A percentile compares a stretch with the other conserved stretches of the same genome.
Evolutionary conservation across 2,888 invertebrate genomes (phyloP).

Genomic region (Mythimna lalbum): DNA sequence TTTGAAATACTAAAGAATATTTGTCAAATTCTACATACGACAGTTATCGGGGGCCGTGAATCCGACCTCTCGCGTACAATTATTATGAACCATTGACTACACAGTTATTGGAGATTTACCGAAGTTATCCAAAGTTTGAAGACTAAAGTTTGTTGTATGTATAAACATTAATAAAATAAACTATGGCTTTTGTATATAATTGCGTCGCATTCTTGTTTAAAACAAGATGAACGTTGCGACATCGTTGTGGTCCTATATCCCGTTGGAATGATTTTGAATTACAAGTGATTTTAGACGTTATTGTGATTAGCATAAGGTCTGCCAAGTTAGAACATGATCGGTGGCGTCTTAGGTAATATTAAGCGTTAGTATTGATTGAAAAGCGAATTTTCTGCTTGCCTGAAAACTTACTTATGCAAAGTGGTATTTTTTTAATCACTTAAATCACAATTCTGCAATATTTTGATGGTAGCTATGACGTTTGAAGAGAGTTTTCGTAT

Average conservation of each 20-base stretch:
- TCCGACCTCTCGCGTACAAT: conserved; percentile 69
- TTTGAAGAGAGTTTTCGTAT: neutral
- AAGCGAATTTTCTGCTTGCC: conserved; percentile 41
- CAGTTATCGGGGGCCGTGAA: conserved; percentile 71
- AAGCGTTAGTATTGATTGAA: conserved; percentile 36
- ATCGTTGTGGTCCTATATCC: conserved; percentile 52
- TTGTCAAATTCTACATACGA: conserved; percentile 86
- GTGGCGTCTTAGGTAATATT: conserved; percentile 26
- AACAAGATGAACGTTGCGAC: conserved; percentile 61
- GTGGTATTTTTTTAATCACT: conserved; percentile 6
- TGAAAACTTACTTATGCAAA: neutral
- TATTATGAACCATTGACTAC: conserved; percentile 66
- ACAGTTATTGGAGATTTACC: conserved; percentile 74
- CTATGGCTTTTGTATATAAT: conserved; percentile 75
- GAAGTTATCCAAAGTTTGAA: conserved; percentile 80
- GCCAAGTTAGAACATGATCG: conserved; percentile 38
- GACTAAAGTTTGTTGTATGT: conserved; percentile 72
- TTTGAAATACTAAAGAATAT: conserved; percentile 79
- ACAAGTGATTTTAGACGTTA: conserved; percentile 45
- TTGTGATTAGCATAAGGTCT: conserved; percentile 47
- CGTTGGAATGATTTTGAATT: conserved; percentile 39
- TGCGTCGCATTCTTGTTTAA: conserved; percentile 67
- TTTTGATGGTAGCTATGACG: neutral
- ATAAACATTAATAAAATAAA: conserved; percentile 63
- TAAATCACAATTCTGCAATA: neutral